A percentile compares a stretch with the other conserved stretches of the same genome.
Evolutionary conservation across 2,888 invertebrate species (phyloP).

Genomic region (Anoplius nigerrimus): DNA sequence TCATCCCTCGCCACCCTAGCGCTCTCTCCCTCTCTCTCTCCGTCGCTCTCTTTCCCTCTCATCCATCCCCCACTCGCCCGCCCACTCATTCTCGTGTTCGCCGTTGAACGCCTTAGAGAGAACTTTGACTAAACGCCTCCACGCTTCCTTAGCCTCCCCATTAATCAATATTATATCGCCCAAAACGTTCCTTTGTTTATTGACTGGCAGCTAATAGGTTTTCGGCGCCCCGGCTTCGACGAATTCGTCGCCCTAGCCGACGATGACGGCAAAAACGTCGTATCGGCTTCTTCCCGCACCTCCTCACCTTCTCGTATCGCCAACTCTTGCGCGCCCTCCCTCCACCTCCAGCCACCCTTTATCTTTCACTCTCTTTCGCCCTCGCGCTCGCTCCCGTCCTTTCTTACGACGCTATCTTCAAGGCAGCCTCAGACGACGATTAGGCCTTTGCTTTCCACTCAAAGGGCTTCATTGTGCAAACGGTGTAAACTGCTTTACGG

Average conservation of each 20-base stretch:
- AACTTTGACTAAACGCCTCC: slow-evolving; percentile 75
- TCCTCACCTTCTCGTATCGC: slow-evolving; percentile 1
- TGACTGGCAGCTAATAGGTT: slow-evolving; percentile 74
- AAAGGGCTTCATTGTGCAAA: slow-evolving; percentile 54
- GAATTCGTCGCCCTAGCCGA: slow-evolving; percentile 37
- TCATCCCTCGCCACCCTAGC: not conserved
- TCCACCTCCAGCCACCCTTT: not conserved
- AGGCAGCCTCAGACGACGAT: slow-evolving; percentile 36
- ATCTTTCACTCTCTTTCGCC: not conserved
- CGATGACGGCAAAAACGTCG: slow-evolving; percentile 44
- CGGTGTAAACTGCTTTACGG: slow-evolving; percentile 53
- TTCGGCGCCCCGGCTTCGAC: slow-evolving; percentile 63
- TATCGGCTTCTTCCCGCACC: slow-evolving; percentile 16
- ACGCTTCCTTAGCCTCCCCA: slow-evolving; percentile 75
- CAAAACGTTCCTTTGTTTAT: slow-evolving; percentile 75
- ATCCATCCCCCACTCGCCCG: slow-evolving; percentile 23
- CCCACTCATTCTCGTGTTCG: slow-evolving; percentile 38
- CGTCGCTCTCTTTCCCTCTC: slow-evolving; percentile 12
- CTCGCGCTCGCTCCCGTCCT: not conserved
- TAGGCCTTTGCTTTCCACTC: slow-evolving; percentile 46
- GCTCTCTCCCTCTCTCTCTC: slow-evolving; percentile 11
- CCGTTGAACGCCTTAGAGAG: slow-evolving; percentile 65
- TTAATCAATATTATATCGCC: slow-evolving; percentile 76
- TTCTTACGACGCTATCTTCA: not conserved
- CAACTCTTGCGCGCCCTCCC: not conserved